phyloP scores from a whole-genome alignment of 53 echinoderm and acorn worm species.

The Echinometra lucunter region DNA sequence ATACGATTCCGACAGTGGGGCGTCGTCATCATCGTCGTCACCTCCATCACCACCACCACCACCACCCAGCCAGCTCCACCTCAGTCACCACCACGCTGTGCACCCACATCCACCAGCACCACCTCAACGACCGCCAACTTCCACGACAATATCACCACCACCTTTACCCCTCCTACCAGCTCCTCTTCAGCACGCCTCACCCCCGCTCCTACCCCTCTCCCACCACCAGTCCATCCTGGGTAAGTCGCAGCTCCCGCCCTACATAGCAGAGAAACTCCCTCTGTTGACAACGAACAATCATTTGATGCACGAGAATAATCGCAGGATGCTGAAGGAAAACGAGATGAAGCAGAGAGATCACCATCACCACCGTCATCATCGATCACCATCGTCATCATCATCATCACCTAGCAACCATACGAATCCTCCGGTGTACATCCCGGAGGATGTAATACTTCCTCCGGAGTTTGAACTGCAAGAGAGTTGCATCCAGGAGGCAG shows the following conservation, averaged over 20 bases:
- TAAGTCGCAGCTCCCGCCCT: background rate
- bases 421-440: slow-evolving; percentile 72
- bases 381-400: slow-evolving; percentile 20
- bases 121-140: background rate
- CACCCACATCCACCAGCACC: background rate
- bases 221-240: slow-evolving; percentile 37
- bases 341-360: background rate
- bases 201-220: slow-evolving; percentile 31
- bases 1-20: slow-evolving; percentile 63
- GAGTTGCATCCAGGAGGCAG: slow-evolving; percentile 78
- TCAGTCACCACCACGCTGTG: slow-evolving; percentile 17
- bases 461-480: slow-evolving; percentile 94
- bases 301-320: slow-evolving; percentile 52
- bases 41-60: slow-evolving; percentile 46
- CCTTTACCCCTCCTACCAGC: slow-evolving; percentile 61
- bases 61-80: background rate
- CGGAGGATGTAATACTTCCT: slow-evolving; percentile 90
- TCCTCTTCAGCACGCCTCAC: slow-evolving; percentile 51
- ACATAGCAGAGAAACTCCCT: slow-evolving; percentile 24
- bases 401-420: slow-evolving; percentile 55
- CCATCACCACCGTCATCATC: slow-evolving; percentile 38
- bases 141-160: background rate
- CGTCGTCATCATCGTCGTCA: slow-evolving; percentile 55
- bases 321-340: slow-evolving; percentile 23
- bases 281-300: slow-evolving; percentile 17